Evolutionary conservation across 2,797 vertebrate genomes (phyloP).

Genomic region (Diceros bicornis): DNA sequence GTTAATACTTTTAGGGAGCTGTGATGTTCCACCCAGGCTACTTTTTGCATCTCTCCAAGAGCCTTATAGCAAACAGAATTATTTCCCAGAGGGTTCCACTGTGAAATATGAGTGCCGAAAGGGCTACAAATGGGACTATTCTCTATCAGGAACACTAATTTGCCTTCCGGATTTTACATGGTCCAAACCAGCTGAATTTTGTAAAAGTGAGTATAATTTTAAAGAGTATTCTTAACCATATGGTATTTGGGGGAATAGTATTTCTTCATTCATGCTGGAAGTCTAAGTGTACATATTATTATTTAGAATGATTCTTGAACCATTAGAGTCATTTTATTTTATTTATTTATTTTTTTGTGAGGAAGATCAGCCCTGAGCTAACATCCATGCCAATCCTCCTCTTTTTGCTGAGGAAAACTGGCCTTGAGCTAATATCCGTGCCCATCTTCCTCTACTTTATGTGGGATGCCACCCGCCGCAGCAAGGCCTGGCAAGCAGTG

Average conservation of each 20-base stretch:
- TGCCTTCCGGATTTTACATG: slow-evolving; percentile 84
- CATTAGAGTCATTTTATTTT: not conserved
- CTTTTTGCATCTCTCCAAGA: not conserved
- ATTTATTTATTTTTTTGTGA: no score
- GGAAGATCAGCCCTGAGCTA: no score
- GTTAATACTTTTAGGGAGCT: slow-evolving; percentile 76
- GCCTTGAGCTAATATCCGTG: no score
- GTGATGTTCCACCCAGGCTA: not conserved
- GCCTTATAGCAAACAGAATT: rapidly evolving
- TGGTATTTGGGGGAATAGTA: not conserved
- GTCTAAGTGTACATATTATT: not conserved
- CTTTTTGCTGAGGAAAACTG: no score
- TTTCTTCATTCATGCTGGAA: not conserved
- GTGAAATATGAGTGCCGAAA: slow-evolving; percentile 81
- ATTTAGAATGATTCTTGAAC: slow-evolving; percentile 19
- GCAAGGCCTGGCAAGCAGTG: no score
- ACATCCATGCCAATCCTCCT: no score
- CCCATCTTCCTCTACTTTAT: no score
- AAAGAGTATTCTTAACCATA: not conserved
- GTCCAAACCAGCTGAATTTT: slow-evolving; percentile 79
- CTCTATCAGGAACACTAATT: not conserved
- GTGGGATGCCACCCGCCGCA: no score
- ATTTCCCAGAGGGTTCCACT: not conserved
- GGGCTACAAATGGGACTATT: not conserved
- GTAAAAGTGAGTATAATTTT: slow-evolving; percentile 86